Evolutionary conservation across 2,888 invertebrate genomes (phyloP), one percentile per base, ranked within the genome.

Genomic region (Drosophila diplacantha): DNA sequence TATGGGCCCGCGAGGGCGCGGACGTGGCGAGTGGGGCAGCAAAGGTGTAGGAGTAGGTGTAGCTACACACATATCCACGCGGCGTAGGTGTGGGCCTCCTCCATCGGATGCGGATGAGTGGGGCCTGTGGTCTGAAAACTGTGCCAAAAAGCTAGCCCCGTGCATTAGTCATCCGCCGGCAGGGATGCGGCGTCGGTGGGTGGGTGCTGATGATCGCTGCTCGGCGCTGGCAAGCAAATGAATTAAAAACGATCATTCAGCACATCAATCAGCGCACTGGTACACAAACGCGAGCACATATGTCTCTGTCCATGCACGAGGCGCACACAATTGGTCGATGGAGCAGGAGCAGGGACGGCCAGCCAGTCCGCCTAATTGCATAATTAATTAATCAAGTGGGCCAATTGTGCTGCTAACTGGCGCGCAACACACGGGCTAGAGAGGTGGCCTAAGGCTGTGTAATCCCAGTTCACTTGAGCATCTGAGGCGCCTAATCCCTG

Each of bases 181-280:
- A 62, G 60, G 41, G 31, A 11, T 41, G 38, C 12, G 18, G 12
- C 2, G 26, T 5, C 35, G 39, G 6, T 34, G 20, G 37, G 18
- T 20, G 18, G 37, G 3, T 12, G 38, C 29, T 18, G n/a, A 20
- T 34, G 22, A 14, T 22, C 9, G 22, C 12, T 16, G 24, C n/a
- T 20, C n/a, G 67, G 18, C 14, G 60, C 52, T 56, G 46, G 47
- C 62, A 63, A 59, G 57, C 75, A 54, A 79, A 77, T 64, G 70
- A 81, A 81, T 75, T 67, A 62, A 79, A 79, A 79, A 83, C 76
- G 69, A 81, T 79, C 76, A 69, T 81, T 83, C 83, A 83, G 67
- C 82, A 78, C 76, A 79, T 79, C 79, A 81, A 81, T 83, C 79
- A 79, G 69, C 83, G 72, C 70, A 72, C 71, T 74, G 75, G 71